Conservation (phyloP, 2,888 invertebrate genomes). For the Drosophila anceps region DNA sequence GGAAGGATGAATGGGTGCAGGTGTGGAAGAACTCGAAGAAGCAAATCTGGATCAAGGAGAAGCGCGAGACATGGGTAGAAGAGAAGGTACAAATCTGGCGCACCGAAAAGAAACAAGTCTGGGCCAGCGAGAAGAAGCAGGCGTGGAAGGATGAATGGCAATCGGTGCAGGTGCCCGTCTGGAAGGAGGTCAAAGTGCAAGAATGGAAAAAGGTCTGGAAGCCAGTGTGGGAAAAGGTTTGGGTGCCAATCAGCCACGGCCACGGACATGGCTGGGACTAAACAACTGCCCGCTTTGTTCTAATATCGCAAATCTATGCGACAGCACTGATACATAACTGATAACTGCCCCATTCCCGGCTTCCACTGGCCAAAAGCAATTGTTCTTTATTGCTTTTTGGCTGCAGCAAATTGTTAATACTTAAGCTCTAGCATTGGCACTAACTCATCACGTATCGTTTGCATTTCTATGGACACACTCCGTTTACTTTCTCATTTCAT, state of each 20-base stretch:
- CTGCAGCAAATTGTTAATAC: conserved; percentile 37
- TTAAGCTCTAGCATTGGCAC: conserved; percentile 40
- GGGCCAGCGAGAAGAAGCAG: conserved; percentile 89
- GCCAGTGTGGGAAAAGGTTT: conserved; percentile 93
- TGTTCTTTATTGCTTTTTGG: conserved; percentile 1
- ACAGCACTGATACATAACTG: conserved; percentile 79
- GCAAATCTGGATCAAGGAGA: conserved; percentile 92
- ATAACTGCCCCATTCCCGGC: conserved; percentile 56
- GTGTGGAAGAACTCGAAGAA: conserved; percentile 92
- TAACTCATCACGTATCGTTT: conserved; percentile 31
- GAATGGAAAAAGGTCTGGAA: conserved; percentile 94
- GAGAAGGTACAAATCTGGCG: conserved; percentile 90
- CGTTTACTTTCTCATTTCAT: not conserved
- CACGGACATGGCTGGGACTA: conserved; percentile 84
- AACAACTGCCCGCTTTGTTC: conserved; percentile 14
- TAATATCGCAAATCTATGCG: conserved; percentile 61
- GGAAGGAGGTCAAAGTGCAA: conserved; percentile 89
- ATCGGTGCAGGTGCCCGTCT: conserved; percentile 90
- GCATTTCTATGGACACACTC: conserved; percentile 40
- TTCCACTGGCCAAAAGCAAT: conserved; percentile 6
- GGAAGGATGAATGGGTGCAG: conserved; percentile 87
- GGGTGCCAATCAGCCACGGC: conserved; percentile 88
- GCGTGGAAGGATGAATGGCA: conserved; percentile 90
- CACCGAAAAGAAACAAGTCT: conserved; percentile 87
- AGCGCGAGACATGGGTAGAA: conserved; percentile 90